These are phyloP conservation scores for Arctopsyche grandis DNA, from an alignment of 1,140 invertebrate genomes.

Conservation along the genomic window DNA sequence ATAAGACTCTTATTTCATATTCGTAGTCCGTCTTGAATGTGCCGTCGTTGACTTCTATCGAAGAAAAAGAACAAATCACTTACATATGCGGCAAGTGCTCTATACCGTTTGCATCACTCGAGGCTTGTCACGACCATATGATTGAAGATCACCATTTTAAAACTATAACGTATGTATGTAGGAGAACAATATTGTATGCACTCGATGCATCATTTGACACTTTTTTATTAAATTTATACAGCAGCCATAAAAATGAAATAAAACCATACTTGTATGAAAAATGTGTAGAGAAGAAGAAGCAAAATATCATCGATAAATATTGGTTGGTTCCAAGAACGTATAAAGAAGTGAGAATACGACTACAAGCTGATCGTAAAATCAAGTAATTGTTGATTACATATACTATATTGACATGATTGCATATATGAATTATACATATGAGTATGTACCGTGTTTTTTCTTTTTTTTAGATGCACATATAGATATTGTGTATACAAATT, in stretches of 20 bases:
- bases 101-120: neutral
- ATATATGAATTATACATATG: no score
- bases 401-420: neutral
- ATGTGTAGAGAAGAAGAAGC: neutral
- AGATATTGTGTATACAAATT: slow-evolving; percentile 44
- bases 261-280: neutral
- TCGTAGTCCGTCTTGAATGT: neutral
- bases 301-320: slow-evolving; percentile 2
- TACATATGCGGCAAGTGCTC: slow-evolving; percentile 42
- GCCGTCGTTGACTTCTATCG: neutral
- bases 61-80: slow-evolving; percentile 34
- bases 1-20: neutral
- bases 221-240: neutral
- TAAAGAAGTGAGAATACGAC: slow-evolving; percentile 15
- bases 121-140: slow-evolving; percentile 44
- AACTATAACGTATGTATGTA: neutral
- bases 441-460: no score
- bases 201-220: neutral
- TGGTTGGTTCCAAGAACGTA: slow-evolving; percentile 18
- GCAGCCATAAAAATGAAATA: neutral
- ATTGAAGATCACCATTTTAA: slow-evolving; percentile 43
- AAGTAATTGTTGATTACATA: no score
- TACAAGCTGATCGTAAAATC: slow-evolving; percentile 20
- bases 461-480: slow-evolving; percentile 45
- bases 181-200: no score